A percentile compares a stretch with the other conserved stretches of the same genome.
Evolutionary conservation across 2,113 vertebrate genomes (phyloP).

Genomic region (Hyaena hyaena): DNA sequence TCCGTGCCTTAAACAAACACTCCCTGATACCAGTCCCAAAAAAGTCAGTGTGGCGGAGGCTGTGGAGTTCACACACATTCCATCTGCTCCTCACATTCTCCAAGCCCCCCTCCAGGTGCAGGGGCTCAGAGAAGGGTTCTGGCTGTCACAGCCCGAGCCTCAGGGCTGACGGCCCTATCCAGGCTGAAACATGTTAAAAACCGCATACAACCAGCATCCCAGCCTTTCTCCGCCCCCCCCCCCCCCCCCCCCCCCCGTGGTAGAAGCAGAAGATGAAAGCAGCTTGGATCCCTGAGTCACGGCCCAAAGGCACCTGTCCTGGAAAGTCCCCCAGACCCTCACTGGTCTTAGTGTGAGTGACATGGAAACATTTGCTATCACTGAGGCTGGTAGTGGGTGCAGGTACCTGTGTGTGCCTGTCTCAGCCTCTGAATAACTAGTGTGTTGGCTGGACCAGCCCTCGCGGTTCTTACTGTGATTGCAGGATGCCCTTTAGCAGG

Average conservation of each 20-base stretch:
- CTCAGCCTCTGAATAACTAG: not conserved
- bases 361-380: not conserved
- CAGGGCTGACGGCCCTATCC: not conserved
- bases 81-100: fast-evolving
- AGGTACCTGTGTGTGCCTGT: too few relatives aligned
- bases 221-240: too few relatives aligned
- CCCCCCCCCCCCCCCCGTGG: fast-evolving
- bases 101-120: fast-evolving
- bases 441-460: not conserved
- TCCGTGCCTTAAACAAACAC: not conserved
- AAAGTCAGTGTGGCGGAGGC: fast-evolving
- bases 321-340: not conserved
- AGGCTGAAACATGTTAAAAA: not conserved
- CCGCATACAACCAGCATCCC: fast-evolving
- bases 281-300: not conserved
- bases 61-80: fast-evolving
- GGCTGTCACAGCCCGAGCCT: fast-evolving
- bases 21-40: fast-evolving
- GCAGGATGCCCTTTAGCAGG: not conserved
- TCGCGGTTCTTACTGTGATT: fast-evolving
- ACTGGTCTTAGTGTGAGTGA: not conserved
- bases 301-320: fast-evolving
- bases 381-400: not conserved
- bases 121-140: not conserved
- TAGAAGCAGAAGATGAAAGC: not conserved